Evolutionary conservation across 1,140 invertebrate genomes (phyloP), one percentile per base, ranked within the genome.

Genomic region (Sinella curviseta): DNA sequence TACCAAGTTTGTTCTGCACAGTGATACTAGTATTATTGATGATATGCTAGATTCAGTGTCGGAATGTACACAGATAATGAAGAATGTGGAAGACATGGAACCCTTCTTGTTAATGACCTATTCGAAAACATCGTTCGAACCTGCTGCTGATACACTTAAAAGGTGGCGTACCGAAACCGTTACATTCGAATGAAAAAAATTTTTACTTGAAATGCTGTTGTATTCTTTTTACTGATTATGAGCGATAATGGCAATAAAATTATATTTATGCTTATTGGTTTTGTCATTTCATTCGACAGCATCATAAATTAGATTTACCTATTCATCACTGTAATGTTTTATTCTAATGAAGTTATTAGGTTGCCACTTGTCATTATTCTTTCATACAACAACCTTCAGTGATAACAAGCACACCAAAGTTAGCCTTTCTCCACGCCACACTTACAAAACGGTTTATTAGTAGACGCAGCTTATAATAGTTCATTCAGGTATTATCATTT

Each of bases 1-100:
- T 33, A 78, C 81, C 0, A 65, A 82, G 4, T 83, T 83, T 70
- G 79, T 83, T 30, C 77, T 80, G 39, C 36, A 81, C n/a, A 65
- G 77, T 80, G 81, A 83, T 24, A 36, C 65, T 20, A 60, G 48
- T 8, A n/a, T 81, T 54, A 60, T 82, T 20, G 77, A 82, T 0
- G 73, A 35, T 4, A 26, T 83, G 1, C 36, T 82, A 30, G 26
- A 65, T 3, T 14, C 78, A 17, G 26, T 83, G 8, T 48, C 80
- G 1, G 79, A 83, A 24, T 81, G 81, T 54, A 26, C 55, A 8
- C 28, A 55, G 8, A 1, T 82, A 12, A 77, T 83, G 77, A 39
- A 65, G 16, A 77, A 77, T 16, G 75, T 83, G 17, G 74, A 77
- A 55, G 76, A 70, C 34, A 35, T 83, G 26, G 81, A 77, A 26